A percentile compares a stretch with the other conserved stretches of the same genome.
Evolutionary conservation across 2,113 vertebrate species (phyloP).

Genomic region (Caracal caracal): DNA sequence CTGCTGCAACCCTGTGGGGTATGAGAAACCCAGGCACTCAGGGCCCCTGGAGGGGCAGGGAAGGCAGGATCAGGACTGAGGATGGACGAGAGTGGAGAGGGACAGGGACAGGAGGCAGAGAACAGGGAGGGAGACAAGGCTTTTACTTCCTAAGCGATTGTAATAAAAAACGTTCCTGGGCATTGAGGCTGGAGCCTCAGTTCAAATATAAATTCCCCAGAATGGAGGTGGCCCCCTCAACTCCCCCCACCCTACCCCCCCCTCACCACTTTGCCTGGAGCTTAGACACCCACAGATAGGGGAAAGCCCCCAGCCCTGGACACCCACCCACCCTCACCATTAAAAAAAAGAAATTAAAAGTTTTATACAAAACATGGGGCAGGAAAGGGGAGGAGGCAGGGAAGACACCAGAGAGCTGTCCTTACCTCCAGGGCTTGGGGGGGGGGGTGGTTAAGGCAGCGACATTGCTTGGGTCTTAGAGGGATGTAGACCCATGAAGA

Average conservation of each 20-base stretch:
- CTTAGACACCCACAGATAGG: conserved; percentile 62
- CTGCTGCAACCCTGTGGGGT: conserved; percentile 64
- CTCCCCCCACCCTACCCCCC: conserved; percentile 11
- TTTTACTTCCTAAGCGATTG: conserved; percentile 79
- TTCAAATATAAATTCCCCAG: conserved; percentile 78
- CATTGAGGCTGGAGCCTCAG: conserved; percentile 62
- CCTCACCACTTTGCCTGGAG: conserved; percentile 58
- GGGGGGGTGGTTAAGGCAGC: conserved; percentile 74
- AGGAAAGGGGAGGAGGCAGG: not conserved
- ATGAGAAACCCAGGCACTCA: conserved; percentile 77
- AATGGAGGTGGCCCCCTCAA: conserved; percentile 62
- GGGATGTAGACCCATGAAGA: too few species aligned
- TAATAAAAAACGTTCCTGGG: conserved; percentile 80
- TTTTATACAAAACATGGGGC: conserved; percentile 75
- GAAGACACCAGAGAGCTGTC: conserved; percentile 56
- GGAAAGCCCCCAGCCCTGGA: conserved; percentile 51
- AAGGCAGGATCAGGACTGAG: conserved; percentile 50
- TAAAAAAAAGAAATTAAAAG: conserved; percentile 61
- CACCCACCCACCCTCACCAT: conserved; percentile 73
- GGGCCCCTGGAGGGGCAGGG: conserved; percentile 75
- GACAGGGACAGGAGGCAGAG: conserved; percentile 54
- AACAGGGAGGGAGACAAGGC: conserved; percentile 68
- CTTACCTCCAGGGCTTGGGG: conserved; percentile 62
- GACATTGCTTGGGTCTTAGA: too few species aligned
- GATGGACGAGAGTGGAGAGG: not conserved